A percentile compares a stretch with the other conserved stretches of the same genome.
phyloP scores from a whole-genome alignment of 1,140 invertebrate genomes.

The Littorina saxatilis region DNA sequence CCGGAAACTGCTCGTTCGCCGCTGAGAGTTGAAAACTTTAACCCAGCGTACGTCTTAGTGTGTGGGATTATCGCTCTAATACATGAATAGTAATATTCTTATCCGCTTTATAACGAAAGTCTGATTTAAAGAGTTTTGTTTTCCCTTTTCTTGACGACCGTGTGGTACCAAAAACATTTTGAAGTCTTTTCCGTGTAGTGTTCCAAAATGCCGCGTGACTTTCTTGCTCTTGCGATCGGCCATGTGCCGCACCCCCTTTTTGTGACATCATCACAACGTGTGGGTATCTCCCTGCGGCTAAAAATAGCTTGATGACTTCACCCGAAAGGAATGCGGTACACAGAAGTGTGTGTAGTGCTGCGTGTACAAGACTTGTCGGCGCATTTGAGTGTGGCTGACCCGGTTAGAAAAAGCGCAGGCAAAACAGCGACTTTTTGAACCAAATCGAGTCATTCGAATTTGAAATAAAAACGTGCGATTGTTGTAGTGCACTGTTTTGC shows the following conservation, averaged over 20 bases:
- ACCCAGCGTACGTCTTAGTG: too few species aligned
- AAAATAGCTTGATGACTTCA: conserved; percentile 30
- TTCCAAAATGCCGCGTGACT: too few species aligned
- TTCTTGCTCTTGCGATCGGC: background rate
- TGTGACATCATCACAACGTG: conserved; percentile 36
- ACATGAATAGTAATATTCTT: too few species aligned
- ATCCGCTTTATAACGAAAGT: too few species aligned
- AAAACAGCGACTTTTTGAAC: background rate
- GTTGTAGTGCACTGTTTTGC: background rate
- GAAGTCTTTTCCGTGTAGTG: too few species aligned
- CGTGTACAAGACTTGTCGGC: background rate
- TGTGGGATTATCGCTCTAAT: too few species aligned
- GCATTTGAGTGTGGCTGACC: background rate
- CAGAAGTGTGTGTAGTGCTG: background rate
- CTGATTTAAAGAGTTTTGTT: too few species aligned
- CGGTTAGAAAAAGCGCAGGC: background rate
- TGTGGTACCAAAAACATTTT: too few species aligned
- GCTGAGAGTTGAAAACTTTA: too few species aligned
- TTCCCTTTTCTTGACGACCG: too few species aligned
- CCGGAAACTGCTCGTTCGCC: too few species aligned
- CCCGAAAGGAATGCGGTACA: conserved; percentile 12
- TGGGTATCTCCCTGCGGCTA: conserved; percentile 26
- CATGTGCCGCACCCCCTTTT: background rate
- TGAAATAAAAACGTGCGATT: too few species aligned
- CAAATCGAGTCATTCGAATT: background rate